phyloP scores from a whole-genome alignment of 2,797 vertebrate species.

The Varecia variegata region DNA sequence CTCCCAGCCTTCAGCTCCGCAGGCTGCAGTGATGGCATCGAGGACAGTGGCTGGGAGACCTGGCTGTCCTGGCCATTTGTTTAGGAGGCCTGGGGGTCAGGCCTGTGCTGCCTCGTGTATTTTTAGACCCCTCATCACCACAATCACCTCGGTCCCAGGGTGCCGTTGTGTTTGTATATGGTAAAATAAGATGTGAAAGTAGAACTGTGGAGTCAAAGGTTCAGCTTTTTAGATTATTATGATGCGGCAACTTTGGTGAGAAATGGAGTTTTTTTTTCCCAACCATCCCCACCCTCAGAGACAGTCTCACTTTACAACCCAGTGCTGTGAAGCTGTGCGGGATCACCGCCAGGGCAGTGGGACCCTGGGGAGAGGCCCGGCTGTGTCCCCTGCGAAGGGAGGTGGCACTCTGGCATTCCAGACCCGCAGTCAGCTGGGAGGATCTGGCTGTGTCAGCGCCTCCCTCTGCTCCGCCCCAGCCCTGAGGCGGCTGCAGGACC shows the following conservation, averaged over 20 bases:
- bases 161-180: accelerated
- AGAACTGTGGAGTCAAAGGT: not conserved
- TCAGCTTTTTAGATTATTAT: not conserved
- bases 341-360: not conserved
- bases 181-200: accelerated
- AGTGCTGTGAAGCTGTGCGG: not conserved
- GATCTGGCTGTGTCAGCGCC: not conserved
- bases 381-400: accelerated
- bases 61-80: accelerated
- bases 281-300: not conserved
- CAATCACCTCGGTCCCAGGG: accelerated
- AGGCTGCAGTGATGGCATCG: not conserved
- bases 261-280: not conserved
- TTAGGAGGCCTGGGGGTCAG: not conserved
- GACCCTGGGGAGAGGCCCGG: not conserved
- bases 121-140: accelerated
- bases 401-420: not conserved
- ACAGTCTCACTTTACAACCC: not conserved
- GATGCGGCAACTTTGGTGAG: not conserved
- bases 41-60: not conserved
- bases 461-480: accelerated
- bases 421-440: not conserved
- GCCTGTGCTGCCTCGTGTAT: not conserved
- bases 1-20: not conserved
- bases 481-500: accelerated